These are phyloP conservation scores for Apodemus agrarius DNA, from an alignment of 2,797 vertebrate genomes.

Conservation along the genomic window DNA sequence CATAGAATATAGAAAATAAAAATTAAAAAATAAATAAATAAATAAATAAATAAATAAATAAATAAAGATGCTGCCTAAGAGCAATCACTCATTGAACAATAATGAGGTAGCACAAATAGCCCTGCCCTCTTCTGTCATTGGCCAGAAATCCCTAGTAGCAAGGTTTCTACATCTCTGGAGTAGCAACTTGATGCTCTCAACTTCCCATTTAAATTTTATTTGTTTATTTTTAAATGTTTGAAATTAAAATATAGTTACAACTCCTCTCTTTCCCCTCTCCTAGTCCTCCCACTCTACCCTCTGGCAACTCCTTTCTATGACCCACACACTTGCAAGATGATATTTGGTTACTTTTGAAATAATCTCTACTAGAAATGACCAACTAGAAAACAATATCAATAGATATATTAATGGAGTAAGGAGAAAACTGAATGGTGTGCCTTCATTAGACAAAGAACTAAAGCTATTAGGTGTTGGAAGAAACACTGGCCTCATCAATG, in stretches of 20 bases:
- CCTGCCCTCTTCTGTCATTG: neutral
- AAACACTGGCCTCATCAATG: neutral
- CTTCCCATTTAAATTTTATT: neutral
- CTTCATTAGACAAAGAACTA: neutral
- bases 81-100: neutral
- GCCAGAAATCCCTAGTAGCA: neutral
- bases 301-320: neutral
- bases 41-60: no score
- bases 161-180: rapidly evolving
- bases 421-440: neutral
- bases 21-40: no score
- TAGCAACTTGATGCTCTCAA: neutral
- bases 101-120: no score
- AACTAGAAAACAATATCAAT: neutral
- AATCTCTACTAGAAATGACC: neutral
- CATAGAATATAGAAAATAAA: no score
- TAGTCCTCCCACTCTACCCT: neutral
- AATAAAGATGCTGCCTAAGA: neutral
- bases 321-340: neutral
- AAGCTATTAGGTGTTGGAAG: neutral
- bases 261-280: neutral
- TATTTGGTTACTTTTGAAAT: neutral
- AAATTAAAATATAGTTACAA: neutral
- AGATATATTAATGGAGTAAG: neutral
- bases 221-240: neutral